phyloP scores from a whole-genome alignment of 2,888 invertebrate genomes.

The Amblyjoppa fuscipennis region DNA sequence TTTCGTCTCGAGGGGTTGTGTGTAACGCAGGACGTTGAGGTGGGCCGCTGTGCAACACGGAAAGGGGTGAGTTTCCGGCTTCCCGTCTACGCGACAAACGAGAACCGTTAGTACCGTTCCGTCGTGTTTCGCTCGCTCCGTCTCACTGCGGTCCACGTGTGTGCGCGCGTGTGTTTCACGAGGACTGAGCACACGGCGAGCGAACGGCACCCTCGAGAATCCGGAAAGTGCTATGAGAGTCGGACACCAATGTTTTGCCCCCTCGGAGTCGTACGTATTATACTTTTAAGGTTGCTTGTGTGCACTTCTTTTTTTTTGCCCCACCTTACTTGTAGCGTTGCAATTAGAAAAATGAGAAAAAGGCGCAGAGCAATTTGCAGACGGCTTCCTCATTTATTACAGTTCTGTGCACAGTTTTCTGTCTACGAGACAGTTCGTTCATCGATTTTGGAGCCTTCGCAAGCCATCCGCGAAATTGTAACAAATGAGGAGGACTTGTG shows the following conservation, averaged over 20 bases:
- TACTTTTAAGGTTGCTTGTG: slow-evolving; percentile 14
- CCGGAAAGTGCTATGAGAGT: slow-evolving; percentile 16
- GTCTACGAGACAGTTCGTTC: no score
- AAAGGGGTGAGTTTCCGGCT: slow-evolving; percentile 21
- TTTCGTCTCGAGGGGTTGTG: slow-evolving; percentile 4
- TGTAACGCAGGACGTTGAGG: background rate
- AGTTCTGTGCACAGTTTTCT: no score
- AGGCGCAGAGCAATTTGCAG: no score
- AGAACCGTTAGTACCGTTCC: slow-evolving; percentile 42
- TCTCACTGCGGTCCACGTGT: background rate
- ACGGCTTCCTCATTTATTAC: no score
- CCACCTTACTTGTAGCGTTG: background rate
- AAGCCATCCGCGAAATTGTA: no score
- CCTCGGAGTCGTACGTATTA: background rate
- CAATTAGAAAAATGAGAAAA: background rate
- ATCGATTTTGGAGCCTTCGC: no score
- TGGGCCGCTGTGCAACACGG: background rate
- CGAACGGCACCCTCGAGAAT: slow-evolving; percentile 60
- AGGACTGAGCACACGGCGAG: slow-evolving; percentile 13
- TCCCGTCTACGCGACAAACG: slow-evolving; percentile 22
- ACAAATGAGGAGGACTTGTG: no score
- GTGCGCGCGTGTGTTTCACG: background rate
- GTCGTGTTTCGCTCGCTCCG: slow-evolving; percentile 34
- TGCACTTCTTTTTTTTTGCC: slow-evolving; percentile 3
- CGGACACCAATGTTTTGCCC: slow-evolving; percentile 9